A percentile compares a stretch with the other conserved stretches of the same genome.
Evolutionary conservation across 2,113 vertebrate genomes (phyloP).

Genomic region (Elephantulus edwardii): DNA sequence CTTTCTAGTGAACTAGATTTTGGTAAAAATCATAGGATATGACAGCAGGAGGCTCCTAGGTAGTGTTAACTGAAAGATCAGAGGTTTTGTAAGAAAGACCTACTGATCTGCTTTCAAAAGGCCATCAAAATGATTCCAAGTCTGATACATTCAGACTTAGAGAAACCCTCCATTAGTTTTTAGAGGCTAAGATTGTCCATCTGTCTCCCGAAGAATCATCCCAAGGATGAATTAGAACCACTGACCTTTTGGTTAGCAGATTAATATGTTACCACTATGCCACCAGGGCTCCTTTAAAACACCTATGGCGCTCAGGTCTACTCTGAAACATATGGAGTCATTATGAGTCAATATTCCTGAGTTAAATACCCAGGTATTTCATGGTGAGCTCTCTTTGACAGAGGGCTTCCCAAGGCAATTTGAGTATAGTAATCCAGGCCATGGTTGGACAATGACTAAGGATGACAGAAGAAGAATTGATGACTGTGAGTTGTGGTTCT

Average conservation of each 20-base stretch:
- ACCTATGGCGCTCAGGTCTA: neutral
- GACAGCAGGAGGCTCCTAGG: neutral
- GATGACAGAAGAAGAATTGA: no score
- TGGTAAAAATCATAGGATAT: neutral
- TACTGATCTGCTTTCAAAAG: neutral
- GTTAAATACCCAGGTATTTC: neutral
- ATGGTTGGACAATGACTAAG: no score
- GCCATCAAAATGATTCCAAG: no score
- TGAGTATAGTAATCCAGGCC: no score
- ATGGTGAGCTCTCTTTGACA: neutral
- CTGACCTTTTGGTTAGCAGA: no score
- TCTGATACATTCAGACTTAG: no score
- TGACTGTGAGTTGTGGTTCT: no score
- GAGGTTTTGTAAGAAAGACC: neutral
- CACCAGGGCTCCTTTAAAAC: neutral
- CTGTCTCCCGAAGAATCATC: no score
- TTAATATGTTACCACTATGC: no score
- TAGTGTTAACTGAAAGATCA: neutral
- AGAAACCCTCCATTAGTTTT: no score
- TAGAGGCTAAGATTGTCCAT: no score
- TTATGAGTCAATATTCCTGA: conserved; percentile 20
- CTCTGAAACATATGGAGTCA: neutral
- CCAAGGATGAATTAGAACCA: no score
- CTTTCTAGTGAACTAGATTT: neutral
- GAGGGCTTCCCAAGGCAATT: neutral